Conservation (phyloP, 2,113 vertebrate species). For the Oxygymnocypris stewartii region DNA sequence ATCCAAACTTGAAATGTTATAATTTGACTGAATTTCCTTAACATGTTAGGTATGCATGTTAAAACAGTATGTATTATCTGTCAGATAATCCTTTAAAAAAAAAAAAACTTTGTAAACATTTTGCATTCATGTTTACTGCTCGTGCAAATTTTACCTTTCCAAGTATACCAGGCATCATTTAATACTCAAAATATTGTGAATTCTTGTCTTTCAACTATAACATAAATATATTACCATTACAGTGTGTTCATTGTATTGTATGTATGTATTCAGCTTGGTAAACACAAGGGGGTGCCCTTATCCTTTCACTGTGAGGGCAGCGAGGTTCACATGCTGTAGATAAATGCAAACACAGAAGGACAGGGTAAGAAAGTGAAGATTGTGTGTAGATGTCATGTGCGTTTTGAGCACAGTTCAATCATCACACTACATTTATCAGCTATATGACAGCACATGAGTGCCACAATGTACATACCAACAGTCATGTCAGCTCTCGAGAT, state of each 20-base stretch:
- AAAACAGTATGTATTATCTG: background rate
- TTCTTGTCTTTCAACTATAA: background rate
- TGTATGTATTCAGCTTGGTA: constrained; percentile 31
- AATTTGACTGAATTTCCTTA: background rate
- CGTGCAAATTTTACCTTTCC: background rate
- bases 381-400: background rate
- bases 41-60: background rate
- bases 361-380: background rate
- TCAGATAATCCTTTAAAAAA: too few relatives aligned
- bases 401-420: constrained; percentile 9
- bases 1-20: background rate
- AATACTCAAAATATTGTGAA: background rate
- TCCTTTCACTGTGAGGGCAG: constrained; percentile 68
- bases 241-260: background rate
- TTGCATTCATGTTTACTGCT: background rate
- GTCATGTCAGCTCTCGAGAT: constrained; percentile 20
- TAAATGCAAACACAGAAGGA: constrained; percentile 23
- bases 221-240: background rate
- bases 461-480: constrained; percentile 18
- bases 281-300: constrained; percentile 82
- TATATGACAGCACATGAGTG: constrained; percentile 15
- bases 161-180: background rate
- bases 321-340: background rate
- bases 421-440: constrained; percentile 40
- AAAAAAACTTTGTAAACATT: background rate